Conservation (phyloP, 30 jellyfish, hydroid and myxozoan species). For the Aurelia aurita region DNA sequence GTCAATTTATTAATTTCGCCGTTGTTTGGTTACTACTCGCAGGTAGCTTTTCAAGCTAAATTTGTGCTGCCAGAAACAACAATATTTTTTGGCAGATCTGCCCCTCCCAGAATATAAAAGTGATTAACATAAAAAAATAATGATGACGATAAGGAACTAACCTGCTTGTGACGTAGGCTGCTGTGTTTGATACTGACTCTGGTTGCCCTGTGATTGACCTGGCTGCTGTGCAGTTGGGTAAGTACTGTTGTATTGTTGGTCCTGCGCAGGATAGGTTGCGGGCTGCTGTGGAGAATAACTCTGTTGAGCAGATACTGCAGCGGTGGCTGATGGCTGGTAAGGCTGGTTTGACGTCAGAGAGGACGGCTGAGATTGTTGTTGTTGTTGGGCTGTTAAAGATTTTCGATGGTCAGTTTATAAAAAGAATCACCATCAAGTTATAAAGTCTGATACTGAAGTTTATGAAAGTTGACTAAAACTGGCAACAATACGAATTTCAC, state of each 20-base stretch:
- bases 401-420: too few species aligned
- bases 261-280: constrained; percentile 1
- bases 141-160: background rate
- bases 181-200: constrained; percentile 3
- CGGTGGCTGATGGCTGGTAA: constrained; percentile 49
- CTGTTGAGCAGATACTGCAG: constrained; percentile 41
- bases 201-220: background rate
- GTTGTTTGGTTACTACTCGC: too few species aligned
- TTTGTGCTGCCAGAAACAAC: too few species aligned
- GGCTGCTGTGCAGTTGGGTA: constrained; percentile 28
- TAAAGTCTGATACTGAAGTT: too few species aligned
- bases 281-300: constrained; percentile 32
- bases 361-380: constrained; percentile 31
- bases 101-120: too few species aligned
- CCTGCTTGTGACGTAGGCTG: constrained; percentile 7
- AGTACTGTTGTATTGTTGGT: background rate
- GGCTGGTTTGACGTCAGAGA: constrained; percentile 41
- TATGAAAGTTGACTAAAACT: background rate
- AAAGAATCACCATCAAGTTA: too few species aligned
- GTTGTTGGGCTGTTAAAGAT: constrained; percentile 36
- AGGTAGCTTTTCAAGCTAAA: too few species aligned
- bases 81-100: too few species aligned
- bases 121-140: too few species aligned
- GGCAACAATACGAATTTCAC: background rate
- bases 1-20: too few species aligned